These are phyloP conservation scores for Smittia aterrima DNA, from an alignment of 2,888 invertebrate genomes.

Conservation along the genomic window DNA sequence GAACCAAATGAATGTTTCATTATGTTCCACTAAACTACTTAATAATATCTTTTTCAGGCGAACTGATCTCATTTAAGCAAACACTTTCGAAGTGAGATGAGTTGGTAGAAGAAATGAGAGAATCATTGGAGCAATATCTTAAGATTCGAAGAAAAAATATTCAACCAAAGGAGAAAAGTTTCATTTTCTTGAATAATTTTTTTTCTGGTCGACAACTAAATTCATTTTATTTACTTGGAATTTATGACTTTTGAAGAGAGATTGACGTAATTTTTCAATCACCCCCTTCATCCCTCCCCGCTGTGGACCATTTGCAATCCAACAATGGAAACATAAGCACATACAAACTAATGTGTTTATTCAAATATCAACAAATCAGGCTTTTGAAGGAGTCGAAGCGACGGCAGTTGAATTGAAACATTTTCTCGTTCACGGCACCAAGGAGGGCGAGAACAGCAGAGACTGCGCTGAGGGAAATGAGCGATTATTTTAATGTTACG, in stretches of 20 bases:
- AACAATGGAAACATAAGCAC: slow-evolving; percentile 14
- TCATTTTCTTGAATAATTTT: background rate
- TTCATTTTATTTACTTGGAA: too few species aligned
- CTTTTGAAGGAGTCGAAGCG: slow-evolving; percentile 14
- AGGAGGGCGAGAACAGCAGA: background rate
- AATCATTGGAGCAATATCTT: too few species aligned
- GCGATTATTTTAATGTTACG: slow-evolving; percentile 16
- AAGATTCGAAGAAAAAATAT: too few species aligned
- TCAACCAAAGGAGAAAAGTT: too few species aligned
- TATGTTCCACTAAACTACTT: slow-evolving; percentile 14
- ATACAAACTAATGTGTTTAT: slow-evolving; percentile 28
- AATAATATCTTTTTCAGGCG: slow-evolving; percentile 19
- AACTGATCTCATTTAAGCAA: slow-evolving; percentile 28
- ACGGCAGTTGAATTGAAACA: slow-evolving; percentile 7
- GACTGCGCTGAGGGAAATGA: background rate
- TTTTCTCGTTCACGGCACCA: background rate
- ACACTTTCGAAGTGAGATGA: slow-evolving; percentile 9
- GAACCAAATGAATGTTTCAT: slow-evolving; percentile 2
- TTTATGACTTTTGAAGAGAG: too few species aligned
- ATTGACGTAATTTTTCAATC: background rate
- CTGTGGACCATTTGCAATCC: background rate
- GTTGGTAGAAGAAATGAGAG: too few species aligned
- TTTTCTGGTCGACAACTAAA: too few species aligned
- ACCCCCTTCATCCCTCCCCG: background rate
- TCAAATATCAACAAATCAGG: slow-evolving; percentile 32